Base-by-base conservation (phyloP, 2,888 invertebrate genomes). In the Lapara coniferarum region DNA sequence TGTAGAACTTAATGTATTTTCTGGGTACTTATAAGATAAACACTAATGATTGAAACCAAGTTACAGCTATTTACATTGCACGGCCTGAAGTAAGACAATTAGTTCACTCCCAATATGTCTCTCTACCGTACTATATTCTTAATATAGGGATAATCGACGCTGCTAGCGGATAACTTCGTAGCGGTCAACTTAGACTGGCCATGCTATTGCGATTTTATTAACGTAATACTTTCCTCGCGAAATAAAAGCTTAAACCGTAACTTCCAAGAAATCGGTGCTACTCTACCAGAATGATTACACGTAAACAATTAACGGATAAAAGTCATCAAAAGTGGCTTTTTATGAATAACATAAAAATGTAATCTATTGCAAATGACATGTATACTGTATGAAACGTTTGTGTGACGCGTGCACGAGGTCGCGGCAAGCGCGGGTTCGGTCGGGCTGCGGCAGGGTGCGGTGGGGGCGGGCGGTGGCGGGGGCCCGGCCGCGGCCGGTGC, bases 401-500 rank as follows among this genome's bases (percentile, higher is more conserved):
- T 68, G 68, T 68, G 66, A 66, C 55, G 67, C 49, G 63, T 19
- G 67, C 46, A 46, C 56, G 67, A 84, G 49, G 70, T 66, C 25
- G 71, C 71, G 71, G 71, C 57, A 56, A 68, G 67, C 70, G 73
- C 68, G 71, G 69, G 66, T 72, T 46, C 75, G 71, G 73, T 73
- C 73, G 73, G 75, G 66, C 74, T 74, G 75, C 72, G 70, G 70
- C 73, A 73, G 75, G 66, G 75, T 74, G 76, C 72, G 70, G 70
- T 69, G 58, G 74, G 69, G 87, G 74, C 74, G 87, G 89, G 88
- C 88, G 88, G 73, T 67, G 71, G 69, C 66, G 72, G 57, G 76
- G 71, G 74, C 74, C 74, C 74, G 71, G 70, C 69, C 58, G 73
- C 69, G 73, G 68, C 70, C 63, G 73, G 69, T 69, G 70, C 67